These are phyloP conservation scores for Baronia brevicornis DNA, from an alignment of 2,888 invertebrate species.

Conservation along the genomic window DNA sequence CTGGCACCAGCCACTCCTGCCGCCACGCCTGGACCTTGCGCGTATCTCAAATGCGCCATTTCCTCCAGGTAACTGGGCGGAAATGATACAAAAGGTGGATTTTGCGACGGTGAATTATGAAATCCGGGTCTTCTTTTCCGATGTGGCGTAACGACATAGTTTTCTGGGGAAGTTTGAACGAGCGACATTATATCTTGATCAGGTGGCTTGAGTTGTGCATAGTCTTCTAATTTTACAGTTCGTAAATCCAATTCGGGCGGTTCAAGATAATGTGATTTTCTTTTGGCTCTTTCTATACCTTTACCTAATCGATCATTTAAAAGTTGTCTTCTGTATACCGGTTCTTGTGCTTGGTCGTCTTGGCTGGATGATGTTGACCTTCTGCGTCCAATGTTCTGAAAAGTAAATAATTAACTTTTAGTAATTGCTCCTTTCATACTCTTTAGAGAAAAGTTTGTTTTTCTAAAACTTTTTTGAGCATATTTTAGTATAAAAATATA, in stretches of 20 bases:
- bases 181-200: constrained; percentile 82
- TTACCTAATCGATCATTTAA: constrained; percentile 77
- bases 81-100: constrained; percentile 90
- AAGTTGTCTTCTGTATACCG: constrained; percentile 76
- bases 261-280: constrained; percentile 79
- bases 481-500: background rate
- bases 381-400: constrained; percentile 65
- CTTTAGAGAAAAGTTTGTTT: no score
- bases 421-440: background rate
- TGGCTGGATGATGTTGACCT: constrained; percentile 70
- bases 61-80: constrained; percentile 85
- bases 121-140: constrained; percentile 90
- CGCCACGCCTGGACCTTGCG: constrained; percentile 75
- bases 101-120: constrained; percentile 90
- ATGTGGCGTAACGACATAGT: constrained; percentile 91
- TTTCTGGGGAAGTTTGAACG: constrained; percentile 84
- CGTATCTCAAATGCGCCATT: constrained; percentile 77
- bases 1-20: constrained; percentile 73
- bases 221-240: constrained; percentile 80
- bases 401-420: constrained; percentile 17
- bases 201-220: constrained; percentile 79
- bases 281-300: constrained; percentile 77
- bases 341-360: constrained; percentile 69
- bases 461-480: no score
- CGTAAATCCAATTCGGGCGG: constrained; percentile 81